Evolutionary conservation across 2,113 vertebrate genomes (phyloP), one percentile per base, ranked within the genome.

Genomic region (Alces alces): DNA sequence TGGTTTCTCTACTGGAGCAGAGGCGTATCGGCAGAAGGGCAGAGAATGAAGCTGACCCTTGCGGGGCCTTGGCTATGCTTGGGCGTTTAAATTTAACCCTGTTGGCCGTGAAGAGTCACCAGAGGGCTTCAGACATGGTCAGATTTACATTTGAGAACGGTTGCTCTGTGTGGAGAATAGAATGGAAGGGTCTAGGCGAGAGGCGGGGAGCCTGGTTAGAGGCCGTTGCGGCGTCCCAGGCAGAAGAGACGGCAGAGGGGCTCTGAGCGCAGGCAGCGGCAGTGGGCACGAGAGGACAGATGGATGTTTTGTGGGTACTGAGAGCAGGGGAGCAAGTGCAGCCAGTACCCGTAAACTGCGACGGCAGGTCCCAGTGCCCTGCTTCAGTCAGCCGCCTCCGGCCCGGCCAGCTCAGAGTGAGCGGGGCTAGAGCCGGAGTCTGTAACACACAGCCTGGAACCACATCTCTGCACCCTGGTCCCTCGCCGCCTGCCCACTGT

Each of bases 161-260:
- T 36, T 13, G 1, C 13, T 80, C 36, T 12, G 1, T 17, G 33
- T 55, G 23, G 82, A 86, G 17, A 84, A 76, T 5, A 83, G 50
- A 58, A 13, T 27, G 19, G 55, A 33, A 78, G 5, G 8, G 73
- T 21, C 23, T 58, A 55, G 78, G 30, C 21, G 27, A 39, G 82
- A 54, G 58, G 54, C 80, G 39, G 64, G 30, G 58, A 54, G 14
- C 43, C 25, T 47, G 2, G 16, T 3, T 21, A 17, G 64, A 87
- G 57, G 30, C 50, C 3, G 0, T 58, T 19, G 17, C 39, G 1
- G 3, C 10, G 0, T 15, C 55, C 85, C 76, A n/a, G 82, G 47
- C 4, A 19, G 30, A 58, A 43, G 28, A 66, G 10, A 5, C 0
- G n/a, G 6, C 2, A 0, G 0, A 47, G 28, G 23, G 47, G 13